phyloP scores from a whole-genome alignment of 2,888 invertebrate genomes.

The Drosophila tanythrix region DNA sequence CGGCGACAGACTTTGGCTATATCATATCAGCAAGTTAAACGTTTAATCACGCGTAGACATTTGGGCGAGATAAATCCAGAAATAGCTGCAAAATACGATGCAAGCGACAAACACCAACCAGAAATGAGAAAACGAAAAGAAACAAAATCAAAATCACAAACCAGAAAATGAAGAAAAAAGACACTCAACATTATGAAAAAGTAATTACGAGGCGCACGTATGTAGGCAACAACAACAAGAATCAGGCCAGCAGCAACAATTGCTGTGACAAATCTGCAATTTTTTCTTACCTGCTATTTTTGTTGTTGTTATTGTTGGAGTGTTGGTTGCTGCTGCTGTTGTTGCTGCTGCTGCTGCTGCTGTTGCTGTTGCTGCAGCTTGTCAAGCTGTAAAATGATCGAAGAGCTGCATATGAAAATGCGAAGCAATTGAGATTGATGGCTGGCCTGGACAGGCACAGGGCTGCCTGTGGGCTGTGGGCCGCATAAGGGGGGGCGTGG shows the following conservation, averaged over 20 bases:
- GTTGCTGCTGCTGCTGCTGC: constrained; percentile 34
- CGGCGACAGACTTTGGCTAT: constrained; percentile 54
- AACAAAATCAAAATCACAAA: constrained; percentile 22
- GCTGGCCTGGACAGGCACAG: constrained; percentile 63
- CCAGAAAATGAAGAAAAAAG: constrained; percentile 26
- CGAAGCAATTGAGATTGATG: constrained; percentile 81
- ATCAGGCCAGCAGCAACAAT: constrained; percentile 67
- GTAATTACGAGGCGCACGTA: constrained; percentile 73
- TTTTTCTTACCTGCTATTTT: constrained; percentile 57
- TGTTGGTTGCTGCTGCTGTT: constrained; percentile 32
- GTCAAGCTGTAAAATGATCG: constrained; percentile 76
- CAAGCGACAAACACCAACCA: constrained; percentile 7
- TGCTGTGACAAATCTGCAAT: constrained; percentile 79
- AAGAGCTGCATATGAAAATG: constrained; percentile 80
- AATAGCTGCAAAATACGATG: constrained; percentile 22
- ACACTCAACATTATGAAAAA: constrained; percentile 62
- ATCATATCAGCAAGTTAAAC: constrained; percentile 77
- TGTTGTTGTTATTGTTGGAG: constrained; percentile 35
- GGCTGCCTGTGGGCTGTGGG: constrained; percentile 56
- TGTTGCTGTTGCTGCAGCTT: constrained; percentile 53
- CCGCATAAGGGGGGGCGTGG: constrained; percentile 57
- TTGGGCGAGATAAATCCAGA: constrained; percentile 66
- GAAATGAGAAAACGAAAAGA: constrained; percentile 15
- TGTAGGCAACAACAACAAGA: constrained; percentile 57
- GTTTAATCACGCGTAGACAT: constrained; percentile 79